phyloP scores from a whole-genome alignment of 2,888 invertebrate species.

The Megaustenia siamemsis region DNA sequence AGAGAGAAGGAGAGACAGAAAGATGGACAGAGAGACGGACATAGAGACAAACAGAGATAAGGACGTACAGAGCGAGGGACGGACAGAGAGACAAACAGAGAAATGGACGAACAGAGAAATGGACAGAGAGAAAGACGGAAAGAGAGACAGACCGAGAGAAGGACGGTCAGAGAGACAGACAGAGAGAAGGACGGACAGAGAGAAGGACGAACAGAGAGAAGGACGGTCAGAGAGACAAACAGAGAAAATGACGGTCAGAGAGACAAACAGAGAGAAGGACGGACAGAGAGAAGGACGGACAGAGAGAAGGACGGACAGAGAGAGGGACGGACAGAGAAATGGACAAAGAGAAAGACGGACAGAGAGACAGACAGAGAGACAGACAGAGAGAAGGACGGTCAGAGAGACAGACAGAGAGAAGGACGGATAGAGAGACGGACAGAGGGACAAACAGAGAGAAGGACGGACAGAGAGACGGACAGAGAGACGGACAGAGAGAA shows the following conservation, averaged over 20 bases:
- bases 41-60: no score
- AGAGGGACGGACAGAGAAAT: constrained; percentile 17
- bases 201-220: constrained; percentile 14
- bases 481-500: background rate
- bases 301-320: no score
- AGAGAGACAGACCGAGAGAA: no score
- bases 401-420: background rate
- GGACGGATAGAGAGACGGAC: background rate
- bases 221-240: no score
- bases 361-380: constrained; percentile 27
- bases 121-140: background rate
- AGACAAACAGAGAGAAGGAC: no score
- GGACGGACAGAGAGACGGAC: background rate
- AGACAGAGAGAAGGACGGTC: background rate
- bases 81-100: no score
- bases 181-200: background rate
- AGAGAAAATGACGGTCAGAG: no score
- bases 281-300: no score
- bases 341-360: background rate
- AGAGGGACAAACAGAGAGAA: background rate
- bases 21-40: no score
- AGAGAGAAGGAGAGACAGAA: no score
- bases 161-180: no score
- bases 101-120: background rate
- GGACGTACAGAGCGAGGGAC: no score